Evolutionary conservation across 2,888 invertebrate species (phyloP).

Genomic region (Zygothrica quintamaculata): DNA sequence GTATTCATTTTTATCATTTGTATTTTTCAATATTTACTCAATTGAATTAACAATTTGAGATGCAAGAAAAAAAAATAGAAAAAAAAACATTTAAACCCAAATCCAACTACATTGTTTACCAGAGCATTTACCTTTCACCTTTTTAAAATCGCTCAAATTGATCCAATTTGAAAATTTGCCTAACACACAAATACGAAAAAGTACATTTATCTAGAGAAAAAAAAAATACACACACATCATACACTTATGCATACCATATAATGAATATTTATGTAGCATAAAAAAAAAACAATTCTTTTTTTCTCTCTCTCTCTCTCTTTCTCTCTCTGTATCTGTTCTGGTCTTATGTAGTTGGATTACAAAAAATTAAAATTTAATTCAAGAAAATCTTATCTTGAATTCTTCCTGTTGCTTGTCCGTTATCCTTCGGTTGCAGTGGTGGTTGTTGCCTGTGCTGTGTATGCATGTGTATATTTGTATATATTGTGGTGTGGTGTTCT

Average conservation of each 20-base stretch:
- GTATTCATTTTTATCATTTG: constrained; percentile 6
- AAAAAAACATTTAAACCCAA: constrained; percentile 15
- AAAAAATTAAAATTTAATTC: neutral
- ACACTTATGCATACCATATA: too few relatives aligned
- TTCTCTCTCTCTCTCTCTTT: too few relatives aligned
- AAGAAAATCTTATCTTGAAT: constrained; percentile 8
- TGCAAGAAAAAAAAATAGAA: constrained; percentile 19
- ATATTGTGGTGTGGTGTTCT: constrained; percentile 3
- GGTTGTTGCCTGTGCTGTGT: constrained; percentile 70
- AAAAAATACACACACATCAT: neutral
- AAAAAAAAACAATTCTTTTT: too few relatives aligned
- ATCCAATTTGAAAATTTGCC: constrained; percentile 1
- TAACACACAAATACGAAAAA: constrained; percentile 3
- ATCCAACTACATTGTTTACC: constrained; percentile 16
- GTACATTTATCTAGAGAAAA: too few relatives aligned
- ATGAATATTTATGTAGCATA: constrained; percentile 1
- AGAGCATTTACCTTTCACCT: neutral
- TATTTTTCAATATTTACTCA: constrained; percentile 13
- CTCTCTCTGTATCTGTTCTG: too few relatives aligned
- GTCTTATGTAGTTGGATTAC: constrained; percentile 7
- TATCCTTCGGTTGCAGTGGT: constrained; percentile 74
- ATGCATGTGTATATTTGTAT: constrained; percentile 24
- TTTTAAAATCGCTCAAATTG: neutral
- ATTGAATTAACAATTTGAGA: constrained; percentile 28
- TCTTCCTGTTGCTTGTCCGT: constrained; percentile 24